Conservation (phyloP, 2,797 vertebrate species). For the Epinephelus awoara region DNA sequence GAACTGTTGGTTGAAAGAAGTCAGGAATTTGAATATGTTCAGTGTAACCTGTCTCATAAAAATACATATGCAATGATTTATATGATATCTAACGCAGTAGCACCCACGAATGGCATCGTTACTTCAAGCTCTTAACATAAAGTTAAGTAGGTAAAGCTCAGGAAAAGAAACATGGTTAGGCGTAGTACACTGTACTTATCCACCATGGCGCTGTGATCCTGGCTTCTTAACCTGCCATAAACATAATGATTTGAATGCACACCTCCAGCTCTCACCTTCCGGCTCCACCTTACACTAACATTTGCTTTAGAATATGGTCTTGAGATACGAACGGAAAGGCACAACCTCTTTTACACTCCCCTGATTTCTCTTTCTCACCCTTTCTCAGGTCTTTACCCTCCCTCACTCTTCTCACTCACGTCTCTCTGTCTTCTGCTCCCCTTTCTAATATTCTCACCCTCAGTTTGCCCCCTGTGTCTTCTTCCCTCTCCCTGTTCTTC, state of each 20-base stretch:
- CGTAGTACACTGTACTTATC: no score
- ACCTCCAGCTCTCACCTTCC: conserved; percentile 9
- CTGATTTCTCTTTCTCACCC: neutral
- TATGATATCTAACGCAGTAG: no score
- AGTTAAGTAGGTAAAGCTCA: no score
- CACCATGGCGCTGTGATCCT: conserved; percentile 6
- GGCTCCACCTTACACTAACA: conserved; percentile 71
- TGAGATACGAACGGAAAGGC: conserved; percentile 32
- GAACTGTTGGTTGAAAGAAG: neutral
- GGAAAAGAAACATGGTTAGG: no score
- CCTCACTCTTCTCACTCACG: neutral
- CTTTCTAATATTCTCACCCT: conserved; percentile 31
- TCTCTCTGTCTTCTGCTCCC: neutral
- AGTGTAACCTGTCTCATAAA: no score
- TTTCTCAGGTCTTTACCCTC: neutral
- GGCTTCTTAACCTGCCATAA: neutral
- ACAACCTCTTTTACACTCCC: conserved; percentile 1
- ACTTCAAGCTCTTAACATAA: no score
- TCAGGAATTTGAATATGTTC: neutral
- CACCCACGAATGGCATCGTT: no score
- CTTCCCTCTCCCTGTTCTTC: conserved; percentile 11
- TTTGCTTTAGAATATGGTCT: conserved; percentile 64
- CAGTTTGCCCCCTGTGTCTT: neutral
- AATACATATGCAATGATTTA: no score
- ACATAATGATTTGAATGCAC: conserved; percentile 22